A percentile compares a stretch with the other conserved stretches of the same genome.
Conservation (phyloP, 2,888 invertebrate species). For the Cheilosia pagana region DNA sequence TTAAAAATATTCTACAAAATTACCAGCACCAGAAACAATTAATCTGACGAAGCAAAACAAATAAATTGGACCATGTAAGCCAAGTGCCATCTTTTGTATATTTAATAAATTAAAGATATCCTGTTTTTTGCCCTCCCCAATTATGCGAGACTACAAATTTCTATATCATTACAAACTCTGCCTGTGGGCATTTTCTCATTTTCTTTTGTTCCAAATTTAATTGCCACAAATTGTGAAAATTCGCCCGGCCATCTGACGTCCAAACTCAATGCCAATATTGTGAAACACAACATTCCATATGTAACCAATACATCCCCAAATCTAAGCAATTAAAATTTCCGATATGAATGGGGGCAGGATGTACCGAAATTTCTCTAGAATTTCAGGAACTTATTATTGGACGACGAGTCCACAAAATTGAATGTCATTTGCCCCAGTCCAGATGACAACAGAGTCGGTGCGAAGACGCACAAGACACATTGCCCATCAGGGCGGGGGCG, state of each 20-base stretch:
- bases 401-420: slow-evolving; percentile 42
- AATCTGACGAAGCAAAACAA: too few relatives aligned
- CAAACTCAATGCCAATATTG: slow-evolving; percentile 46
- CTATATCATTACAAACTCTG: too few relatives aligned
- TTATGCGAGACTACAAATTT: too few relatives aligned
- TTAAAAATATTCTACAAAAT: too few relatives aligned
- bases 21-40: too few relatives aligned
- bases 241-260: neutral
- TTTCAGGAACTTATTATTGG: slow-evolving; percentile 50
- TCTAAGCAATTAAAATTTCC: slow-evolving; percentile 41
- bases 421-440: slow-evolving; percentile 38
- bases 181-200: neutral
- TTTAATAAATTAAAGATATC: too few relatives aligned
- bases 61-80: too few relatives aligned
- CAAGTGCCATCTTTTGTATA: too few relatives aligned
- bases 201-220: neutral
- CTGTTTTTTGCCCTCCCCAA: too few relatives aligned
- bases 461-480: slow-evolving; percentile 1
- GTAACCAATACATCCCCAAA: slow-evolving; percentile 26
- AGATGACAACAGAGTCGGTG: slow-evolving; percentile 8
- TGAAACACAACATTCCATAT: slow-evolving; percentile 32
- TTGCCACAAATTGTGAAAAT: neutral
- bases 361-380: slow-evolving; percentile 22
- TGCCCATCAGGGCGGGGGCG: too few relatives aligned
- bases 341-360: slow-evolving; percentile 2